phyloP scores from a whole-genome alignment of 2,797 vertebrate genomes.

The Sarcoramphus papa region DNA sequence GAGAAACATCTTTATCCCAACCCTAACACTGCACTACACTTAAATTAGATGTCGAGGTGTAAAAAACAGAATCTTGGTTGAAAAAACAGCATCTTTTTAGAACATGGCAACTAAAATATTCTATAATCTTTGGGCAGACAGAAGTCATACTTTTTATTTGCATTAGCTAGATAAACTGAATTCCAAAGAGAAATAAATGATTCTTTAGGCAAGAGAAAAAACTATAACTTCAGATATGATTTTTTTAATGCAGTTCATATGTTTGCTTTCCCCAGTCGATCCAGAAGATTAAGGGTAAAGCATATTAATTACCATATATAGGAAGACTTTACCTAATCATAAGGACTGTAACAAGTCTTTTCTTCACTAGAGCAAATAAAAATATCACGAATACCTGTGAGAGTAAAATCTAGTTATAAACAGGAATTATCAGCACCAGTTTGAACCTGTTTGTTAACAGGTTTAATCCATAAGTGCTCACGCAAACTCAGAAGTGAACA shows the following conservation, averaged over 20 bases:
- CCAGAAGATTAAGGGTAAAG: not conserved
- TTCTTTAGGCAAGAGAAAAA: not conserved
- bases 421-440: not conserved
- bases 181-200: not conserved
- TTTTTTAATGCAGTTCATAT: not conserved
- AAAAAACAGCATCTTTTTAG: not conserved
- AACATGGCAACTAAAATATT: not conserved
- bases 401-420: not conserved
- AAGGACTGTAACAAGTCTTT: not conserved
- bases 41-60: conserved; percentile 3
- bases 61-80: not conserved
- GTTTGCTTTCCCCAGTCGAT: not conserved
- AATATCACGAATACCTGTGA: not conserved
- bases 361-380: not conserved
- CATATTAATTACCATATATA: not conserved
- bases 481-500: not conserved
- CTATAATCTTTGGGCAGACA: not conserved
- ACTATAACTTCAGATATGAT: not conserved
- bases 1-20: not conserved
- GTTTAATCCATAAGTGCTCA: not conserved
- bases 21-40: not conserved
- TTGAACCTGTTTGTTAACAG: not conserved
- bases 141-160: not conserved
- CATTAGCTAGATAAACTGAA: not conserved
- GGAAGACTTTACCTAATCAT: not conserved